Base-by-base conservation (phyloP, 1,140 invertebrate genomes). In the Coptotermes formosanus region DNA sequence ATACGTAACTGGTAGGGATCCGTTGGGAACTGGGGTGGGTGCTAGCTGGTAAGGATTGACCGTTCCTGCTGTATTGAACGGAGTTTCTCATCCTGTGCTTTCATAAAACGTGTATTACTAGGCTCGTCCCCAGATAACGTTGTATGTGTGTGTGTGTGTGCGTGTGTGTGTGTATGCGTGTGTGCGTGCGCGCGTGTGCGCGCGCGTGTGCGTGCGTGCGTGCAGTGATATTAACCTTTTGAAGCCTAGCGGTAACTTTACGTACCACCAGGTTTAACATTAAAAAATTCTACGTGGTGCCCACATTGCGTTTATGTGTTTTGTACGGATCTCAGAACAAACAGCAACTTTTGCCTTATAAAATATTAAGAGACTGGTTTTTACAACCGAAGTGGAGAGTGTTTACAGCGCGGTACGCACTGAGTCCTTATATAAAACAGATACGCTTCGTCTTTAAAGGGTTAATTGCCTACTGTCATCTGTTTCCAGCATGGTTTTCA, bases 401-500 rank as follows among this genome's bases (percentile, higher is more conserved):
- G n/a, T n/a, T n/a, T n/a, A n/a, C n/a, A n/a, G n/a, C n/a, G n/a
- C n/a, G n/a, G n/a, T n/a, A n/a, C n/a, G n/a, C n/a, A n/a, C n/a
- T n/a, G n/a, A n/a, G n/a, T n/a, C n/a, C n/a, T n/a, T n/a, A n/a
- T n/a, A n/a, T n/a, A n/a, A n/a, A n/a, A n/a, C n/a, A n/a, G n/a
- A n/a, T n/a, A n/a, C n/a, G n/a, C n/a, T n/a, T n/a, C n/a, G n/a
- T n/a, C n/a, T n/a, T n/a, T n/a, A n/a, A n/a, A n/a, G n/a, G n/a
- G n/a, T n/a, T n/a, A 75, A 75, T 75, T 75, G 64, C 64, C 64
- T 30, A 75, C 64, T 75, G 64, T 75, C 64, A 75, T 75, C 64
- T 75, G 64, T 75, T 75, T n/a, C 64, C 9, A 75, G 25, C 64
- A 75, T 75, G n/a, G 64, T 75, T 75, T 14, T n/a, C 25, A 30